Evolutionary conservation across 30 jellyfish, hydroid and myxozoan genomes (phyloP).

Genomic region (Catostylus mosaicus): DNA sequence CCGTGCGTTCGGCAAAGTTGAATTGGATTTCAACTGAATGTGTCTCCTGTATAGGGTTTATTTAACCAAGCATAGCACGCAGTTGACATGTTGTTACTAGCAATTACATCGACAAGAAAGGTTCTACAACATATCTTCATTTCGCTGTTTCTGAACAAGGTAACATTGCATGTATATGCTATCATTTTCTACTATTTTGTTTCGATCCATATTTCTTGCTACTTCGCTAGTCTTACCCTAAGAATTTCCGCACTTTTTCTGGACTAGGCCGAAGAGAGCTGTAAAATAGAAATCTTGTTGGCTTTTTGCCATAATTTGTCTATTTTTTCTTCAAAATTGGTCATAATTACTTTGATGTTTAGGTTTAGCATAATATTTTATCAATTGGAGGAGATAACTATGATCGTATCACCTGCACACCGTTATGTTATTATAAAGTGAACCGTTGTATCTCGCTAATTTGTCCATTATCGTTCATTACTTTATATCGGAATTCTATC

Average conservation of each 20-base stretch:
- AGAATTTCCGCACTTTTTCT: too few relatives aligned
- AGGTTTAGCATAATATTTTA: not conserved
- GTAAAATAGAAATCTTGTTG: too few relatives aligned
- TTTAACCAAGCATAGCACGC: not conserved
- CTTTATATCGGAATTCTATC: too few relatives aligned
- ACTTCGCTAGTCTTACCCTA: too few relatives aligned
- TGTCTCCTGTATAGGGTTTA: not conserved
- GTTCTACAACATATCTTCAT: not conserved
- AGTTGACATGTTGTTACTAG: not conserved
- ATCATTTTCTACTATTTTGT: not conserved
- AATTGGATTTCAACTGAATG: not conserved
- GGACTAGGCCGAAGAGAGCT: too few relatives aligned
- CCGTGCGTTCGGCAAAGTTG: slow-evolving; percentile 11
- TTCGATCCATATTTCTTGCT: not conserved
- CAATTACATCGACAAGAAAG: not conserved
- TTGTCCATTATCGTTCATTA: too few relatives aligned
- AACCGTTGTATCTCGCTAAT: too few relatives aligned
- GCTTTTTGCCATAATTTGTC: too few relatives aligned
- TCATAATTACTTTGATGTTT: not conserved
- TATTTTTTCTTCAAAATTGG: too few relatives aligned
- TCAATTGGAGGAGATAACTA: not conserved
- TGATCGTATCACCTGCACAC: not conserved
- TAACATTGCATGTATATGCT: not conserved
- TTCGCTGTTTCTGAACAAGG: not conserved
- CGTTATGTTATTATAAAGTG: not conserved